A percentile compares a stretch with the other conserved stretches of the same genome.
Conservation (phyloP, 2,888 invertebrate species). For the Polymixis lichenea region DNA sequence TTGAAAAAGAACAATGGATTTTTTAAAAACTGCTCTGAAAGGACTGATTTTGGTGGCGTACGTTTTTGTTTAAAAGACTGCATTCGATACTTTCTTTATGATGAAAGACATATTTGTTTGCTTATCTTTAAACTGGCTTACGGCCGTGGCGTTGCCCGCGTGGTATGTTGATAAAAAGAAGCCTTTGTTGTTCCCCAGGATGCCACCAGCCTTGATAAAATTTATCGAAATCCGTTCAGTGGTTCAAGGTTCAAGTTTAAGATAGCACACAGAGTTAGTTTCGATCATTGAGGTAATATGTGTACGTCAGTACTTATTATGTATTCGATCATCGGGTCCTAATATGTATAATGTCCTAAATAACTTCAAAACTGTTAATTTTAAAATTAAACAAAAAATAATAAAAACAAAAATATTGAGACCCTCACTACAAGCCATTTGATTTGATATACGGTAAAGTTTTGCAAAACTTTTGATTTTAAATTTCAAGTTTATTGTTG, state of each 20-base stretch:
- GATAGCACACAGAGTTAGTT: not conserved
- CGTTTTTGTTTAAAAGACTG: conserved; percentile 3
- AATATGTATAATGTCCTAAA: no score
- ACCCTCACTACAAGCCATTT: no score
- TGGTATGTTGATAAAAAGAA: not conserved
- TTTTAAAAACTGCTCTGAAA: conserved; percentile 15
- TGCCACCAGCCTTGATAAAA: not conserved
- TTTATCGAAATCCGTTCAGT: not conserved
- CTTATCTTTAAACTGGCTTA: not conserved
- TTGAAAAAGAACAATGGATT: conserved; percentile 29
- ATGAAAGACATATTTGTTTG: not conserved
- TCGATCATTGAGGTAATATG: no score
- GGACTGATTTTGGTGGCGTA: not conserved
- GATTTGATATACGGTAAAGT: no score
- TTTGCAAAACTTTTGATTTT: no score
- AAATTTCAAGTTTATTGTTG: no score
- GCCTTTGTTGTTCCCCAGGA: not conserved
- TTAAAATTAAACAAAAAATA: no score
- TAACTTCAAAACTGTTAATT: no score
- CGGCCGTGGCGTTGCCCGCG: not conserved
- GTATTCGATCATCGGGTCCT: no score
- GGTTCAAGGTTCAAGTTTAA: not conserved
- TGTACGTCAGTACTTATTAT: no score
- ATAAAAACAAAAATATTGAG: no score
- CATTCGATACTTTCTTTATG: not conserved